Base-by-base conservation (phyloP, 2,113 vertebrate genomes). In the Phylloscopus whistleri region DNA sequence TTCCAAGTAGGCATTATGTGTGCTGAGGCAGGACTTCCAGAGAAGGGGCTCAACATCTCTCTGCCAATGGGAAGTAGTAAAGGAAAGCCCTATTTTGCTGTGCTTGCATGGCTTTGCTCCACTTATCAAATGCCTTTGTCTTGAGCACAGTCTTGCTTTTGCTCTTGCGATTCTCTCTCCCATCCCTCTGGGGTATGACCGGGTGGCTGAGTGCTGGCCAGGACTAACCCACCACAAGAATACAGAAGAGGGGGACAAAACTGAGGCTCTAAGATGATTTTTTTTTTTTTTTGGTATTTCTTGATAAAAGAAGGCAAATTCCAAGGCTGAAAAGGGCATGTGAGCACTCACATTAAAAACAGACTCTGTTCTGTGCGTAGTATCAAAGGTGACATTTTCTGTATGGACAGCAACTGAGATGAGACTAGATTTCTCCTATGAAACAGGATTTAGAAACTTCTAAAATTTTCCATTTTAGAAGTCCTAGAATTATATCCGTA, bases 1-100 rank as follows among this genome's bases (percentile, higher is more conserved):
- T 90, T 26, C 53, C 24, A 68, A 22, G 16, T 4, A 72, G 13
- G 23, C 9, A 19, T 30, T 30, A 46, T 0, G 0, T 1, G 0
- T 59, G 23, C 46, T 63, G 48, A 84, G 31, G 21, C 33, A 18
- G 1, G 4, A 21, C 23, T 78, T 82, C 16, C 39, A 3, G 1
- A 33, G 22, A 72, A 39, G 21, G 19, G 30, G 35, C 7, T 73
- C 27, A 78, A 46, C 21, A 39, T 48, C 35, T 72, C 26, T 12
- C 39, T 68, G 33, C 12, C 1, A 0, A 27, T 39, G 63, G 33
- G 26, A 90, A 60, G 16, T 1, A 43, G 62, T 4, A 33, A 67
- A 72, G 23, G 5, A 72, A 72, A 22, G 14, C 4, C 44, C 24
- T 59, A 0, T 55, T 94, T 39, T 83, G 8, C 27, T 81, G 75